phyloP scores from a whole-genome alignment of 1,140 invertebrate species.

The Fopius arisanus region DNA sequence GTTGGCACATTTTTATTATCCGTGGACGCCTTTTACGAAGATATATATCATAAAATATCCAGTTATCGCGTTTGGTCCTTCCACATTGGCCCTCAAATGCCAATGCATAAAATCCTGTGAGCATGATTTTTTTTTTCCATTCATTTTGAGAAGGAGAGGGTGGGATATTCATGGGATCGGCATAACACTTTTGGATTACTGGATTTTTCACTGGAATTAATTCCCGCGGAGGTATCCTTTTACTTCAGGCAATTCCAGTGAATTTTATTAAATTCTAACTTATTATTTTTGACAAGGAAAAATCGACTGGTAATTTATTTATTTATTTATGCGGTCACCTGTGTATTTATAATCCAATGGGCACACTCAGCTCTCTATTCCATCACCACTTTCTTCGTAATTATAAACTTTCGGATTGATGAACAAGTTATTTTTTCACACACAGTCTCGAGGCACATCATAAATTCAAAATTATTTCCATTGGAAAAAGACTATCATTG shows the following conservation, averaged over 20 bases:
- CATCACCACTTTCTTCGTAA: background rate
- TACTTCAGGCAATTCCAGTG: too few species aligned
- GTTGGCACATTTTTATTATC: slow-evolving; percentile 18
- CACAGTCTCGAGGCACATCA: background rate
- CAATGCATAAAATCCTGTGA: background rate
- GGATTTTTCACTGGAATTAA: too few species aligned
- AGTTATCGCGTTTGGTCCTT: slow-evolving; percentile 2
- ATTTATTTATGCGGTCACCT: background rate
- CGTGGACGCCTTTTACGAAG: slow-evolving; percentile 18
- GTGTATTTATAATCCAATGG: background rate
- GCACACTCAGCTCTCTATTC: background rate
- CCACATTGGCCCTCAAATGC: background rate
- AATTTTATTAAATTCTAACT: too few species aligned
- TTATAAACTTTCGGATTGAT: background rate
- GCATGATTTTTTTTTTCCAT: background rate
- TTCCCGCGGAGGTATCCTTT: too few species aligned
- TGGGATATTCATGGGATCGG: too few species aligned
- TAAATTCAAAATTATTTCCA: background rate
- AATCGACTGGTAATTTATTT: too few species aligned
- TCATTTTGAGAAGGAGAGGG: background rate
- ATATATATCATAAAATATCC: slow-evolving; percentile 23
- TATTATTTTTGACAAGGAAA: too few species aligned
- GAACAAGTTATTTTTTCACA: background rate
- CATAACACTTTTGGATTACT: too few species aligned
- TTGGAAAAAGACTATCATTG: slow-evolving; percentile 1